Conservation (phyloP, 2,888 invertebrate species). For the Epsilonema sp. region DNA sequence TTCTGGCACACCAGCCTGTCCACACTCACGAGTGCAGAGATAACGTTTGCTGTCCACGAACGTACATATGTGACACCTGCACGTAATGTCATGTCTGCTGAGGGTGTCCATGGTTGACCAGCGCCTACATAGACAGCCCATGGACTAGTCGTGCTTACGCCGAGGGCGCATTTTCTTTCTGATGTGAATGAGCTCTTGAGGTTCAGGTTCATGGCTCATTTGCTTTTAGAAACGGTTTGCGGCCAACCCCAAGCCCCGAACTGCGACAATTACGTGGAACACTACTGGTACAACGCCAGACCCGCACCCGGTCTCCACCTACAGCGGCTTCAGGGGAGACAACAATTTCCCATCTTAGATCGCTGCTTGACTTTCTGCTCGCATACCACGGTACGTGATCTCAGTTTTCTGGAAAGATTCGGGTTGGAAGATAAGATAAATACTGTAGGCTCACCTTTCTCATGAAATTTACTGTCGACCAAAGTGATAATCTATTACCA, state of each 20-base stretch:
- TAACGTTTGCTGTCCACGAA: neutral
- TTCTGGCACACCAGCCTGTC: neutral
- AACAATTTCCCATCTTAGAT: neutral
- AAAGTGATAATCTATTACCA: too few relatives aligned
- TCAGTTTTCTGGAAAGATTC: neutral
- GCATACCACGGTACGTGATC: neutral
- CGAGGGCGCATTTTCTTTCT: too few relatives aligned
- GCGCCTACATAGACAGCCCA: too few relatives aligned
- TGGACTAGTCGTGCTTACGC: too few relatives aligned
- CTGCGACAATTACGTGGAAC: neutral
- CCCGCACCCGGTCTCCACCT: slow-evolving; percentile 1
- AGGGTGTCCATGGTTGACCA: neutral
- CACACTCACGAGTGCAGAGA: neutral
- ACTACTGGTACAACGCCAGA: slow-evolving; percentile 2
- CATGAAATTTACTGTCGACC: too few relatives aligned
- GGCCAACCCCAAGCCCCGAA: neutral
- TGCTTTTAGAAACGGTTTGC: neutral
- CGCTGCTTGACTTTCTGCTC: neutral
- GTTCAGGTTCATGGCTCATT: too few relatives aligned
- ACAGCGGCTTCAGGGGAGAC: slow-evolving; percentile 1
- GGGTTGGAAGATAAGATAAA: too few relatives aligned
- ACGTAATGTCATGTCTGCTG: too few relatives aligned
- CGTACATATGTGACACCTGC: neutral
- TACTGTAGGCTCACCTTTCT: too few relatives aligned
- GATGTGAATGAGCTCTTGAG: too few relatives aligned